These are phyloP conservation scores for Machaerirhynchus nigripectus DNA, from an alignment of 2,113 vertebrate species.

Conservation along the genomic window DNA sequence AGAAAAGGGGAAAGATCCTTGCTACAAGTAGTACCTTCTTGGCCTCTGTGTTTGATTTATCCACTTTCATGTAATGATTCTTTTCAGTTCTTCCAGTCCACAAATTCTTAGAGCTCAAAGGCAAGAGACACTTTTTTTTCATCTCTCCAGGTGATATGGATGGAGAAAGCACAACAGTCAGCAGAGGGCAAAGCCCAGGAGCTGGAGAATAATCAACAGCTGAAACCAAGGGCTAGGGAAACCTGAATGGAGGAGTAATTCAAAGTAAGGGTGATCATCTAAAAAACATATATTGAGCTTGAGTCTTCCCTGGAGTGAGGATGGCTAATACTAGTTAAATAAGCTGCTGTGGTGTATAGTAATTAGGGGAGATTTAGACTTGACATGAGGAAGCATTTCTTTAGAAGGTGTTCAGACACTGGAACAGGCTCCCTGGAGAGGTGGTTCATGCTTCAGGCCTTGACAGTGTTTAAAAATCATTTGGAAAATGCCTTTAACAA, in stretches of 20 bases:
- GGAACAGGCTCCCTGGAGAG: background rate
- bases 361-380: too few species aligned
- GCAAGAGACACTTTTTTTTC: background rate
- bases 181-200: background rate
- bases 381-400: background rate
- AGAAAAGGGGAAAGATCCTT: background rate
- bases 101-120: background rate
- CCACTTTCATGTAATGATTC: background rate
- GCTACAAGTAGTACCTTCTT: background rate
- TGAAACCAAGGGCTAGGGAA: background rate
- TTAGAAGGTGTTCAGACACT: background rate
- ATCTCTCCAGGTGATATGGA: accelerated
- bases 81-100: background rate
- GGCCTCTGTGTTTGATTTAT: background rate
- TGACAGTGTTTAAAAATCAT: background rate
- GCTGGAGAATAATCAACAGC: background rate
- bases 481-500: background rate
- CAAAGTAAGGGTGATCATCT: background rate
- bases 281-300: background rate
- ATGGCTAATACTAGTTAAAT: too few species aligned
- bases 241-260: background rate
- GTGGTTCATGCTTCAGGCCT: too few species aligned
- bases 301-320: background rate
- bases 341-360: background rate
- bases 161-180: background rate